A percentile compares a stretch with the other conserved stretches of the same genome.
phyloP scores from a whole-genome alignment of 2,113 vertebrate genomes.

The Pheucticus melanocephalus region DNA sequence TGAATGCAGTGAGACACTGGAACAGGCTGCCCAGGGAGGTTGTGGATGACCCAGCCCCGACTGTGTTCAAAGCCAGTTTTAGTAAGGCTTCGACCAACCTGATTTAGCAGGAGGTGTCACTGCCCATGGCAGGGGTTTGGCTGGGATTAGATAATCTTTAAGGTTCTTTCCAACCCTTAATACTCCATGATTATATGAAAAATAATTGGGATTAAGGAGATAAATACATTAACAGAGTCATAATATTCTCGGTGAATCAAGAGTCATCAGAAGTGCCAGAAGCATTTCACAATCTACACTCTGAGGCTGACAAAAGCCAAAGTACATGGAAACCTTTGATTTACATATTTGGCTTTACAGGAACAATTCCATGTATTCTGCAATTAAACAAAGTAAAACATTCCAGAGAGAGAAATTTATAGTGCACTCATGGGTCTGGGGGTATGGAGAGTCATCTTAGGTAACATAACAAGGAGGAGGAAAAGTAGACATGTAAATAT shows the following conservation, averaged over 20 bases:
- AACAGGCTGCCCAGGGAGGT: background rate
- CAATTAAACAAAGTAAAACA: background rate
- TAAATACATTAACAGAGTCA: background rate
- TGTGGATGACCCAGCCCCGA: background rate
- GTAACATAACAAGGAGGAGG: background rate
- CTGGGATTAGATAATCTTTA: background rate
- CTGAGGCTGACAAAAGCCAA: background rate
- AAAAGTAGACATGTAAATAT: background rate
- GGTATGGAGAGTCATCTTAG: background rate
- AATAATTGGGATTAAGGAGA: background rate
- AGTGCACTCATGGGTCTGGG: background rate
- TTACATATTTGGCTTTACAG: background rate
- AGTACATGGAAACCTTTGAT: background rate
- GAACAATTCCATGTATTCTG: background rate
- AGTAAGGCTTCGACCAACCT: background rate
- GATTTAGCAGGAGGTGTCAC: background rate
- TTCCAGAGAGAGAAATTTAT: background rate
- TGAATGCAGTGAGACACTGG: background rate
- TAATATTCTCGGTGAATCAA: background rate
- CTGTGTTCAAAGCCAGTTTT: background rate
- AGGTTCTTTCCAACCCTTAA: background rate
- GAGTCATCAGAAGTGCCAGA: background rate
- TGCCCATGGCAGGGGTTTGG: background rate
- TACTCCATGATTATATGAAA: background rate
- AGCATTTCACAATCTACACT: background rate